Evolutionary conservation across 2,888 invertebrate species (phyloP), one percentile per base, ranked within the genome.

Genomic region (Labia minor): DNA sequence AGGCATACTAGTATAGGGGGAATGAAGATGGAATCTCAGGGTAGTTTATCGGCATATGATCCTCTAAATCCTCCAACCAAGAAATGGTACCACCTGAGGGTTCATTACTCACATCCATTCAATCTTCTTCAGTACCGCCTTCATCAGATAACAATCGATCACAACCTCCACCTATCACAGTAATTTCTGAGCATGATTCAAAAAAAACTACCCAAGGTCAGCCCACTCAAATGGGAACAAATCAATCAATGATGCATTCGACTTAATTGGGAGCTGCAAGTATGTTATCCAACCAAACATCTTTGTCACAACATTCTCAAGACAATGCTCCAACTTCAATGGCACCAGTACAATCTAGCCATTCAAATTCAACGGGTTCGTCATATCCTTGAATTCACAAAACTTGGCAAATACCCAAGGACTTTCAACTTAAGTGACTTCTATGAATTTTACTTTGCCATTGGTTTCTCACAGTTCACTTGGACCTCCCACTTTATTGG

Each of bases 1-100:
- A 73, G 75, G 69, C 73, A 80, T 64, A 77, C 75, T 63, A 72
- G 76, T 1, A 75, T 72, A 64, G 78, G 78, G 49, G 73, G 73
- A 2, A 74, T 77, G 72, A 72, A 77, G 69, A 73, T 77, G 65
- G 77, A 77, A 64, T 69, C 74, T 66, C 75, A 74, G 65, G 49
- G 49, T 4, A 14, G 49, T 49, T n/a, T 49, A 16, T 49, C 49
- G 2, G 49, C 6, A 14, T 49, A 49, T 49, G 49, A 49, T 49
- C 49, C 3, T 14, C 3, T 14, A 3, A 49, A 49, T 14, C 49
- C 2, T 11, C n/a, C 3, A 49, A 14, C 49, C 49, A 49, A 49
- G 49, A 49, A 2, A 49, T 49, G 49, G 49, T 49, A 49, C 49
- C 49, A 49, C 49, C 49, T 16, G 49, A 49, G 49, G 49, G 49